Evolutionary conservation across 2,113 vertebrate genomes (phyloP), one percentile per base, ranked within the genome.

Genomic region (Penelope pileata): DNA sequence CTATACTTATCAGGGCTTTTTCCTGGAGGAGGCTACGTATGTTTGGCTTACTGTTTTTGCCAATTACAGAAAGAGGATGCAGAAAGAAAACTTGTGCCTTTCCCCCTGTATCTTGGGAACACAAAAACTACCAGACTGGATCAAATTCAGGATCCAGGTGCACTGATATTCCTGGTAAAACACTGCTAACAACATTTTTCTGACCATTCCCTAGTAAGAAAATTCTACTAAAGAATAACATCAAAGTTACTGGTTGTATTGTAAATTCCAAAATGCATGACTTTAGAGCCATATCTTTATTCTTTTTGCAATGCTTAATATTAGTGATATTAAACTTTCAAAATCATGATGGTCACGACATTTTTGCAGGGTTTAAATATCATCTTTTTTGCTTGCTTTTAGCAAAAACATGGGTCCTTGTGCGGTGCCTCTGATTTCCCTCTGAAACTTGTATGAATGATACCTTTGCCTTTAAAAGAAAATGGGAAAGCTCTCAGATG

Each of bases 31-130:
- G 88, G 8, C 40, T 81, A 86, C 47, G 91, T 91, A 86, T 72
- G 73, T 95, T 90, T 95, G 56, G 47, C 66, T 93, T 83, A 90
- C 85, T 45, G n/a, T n/a, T 94, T 88, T 51, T 86, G 80, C 79
- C 94, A 82, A 90, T 96, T 94, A 90, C 38, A 86, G 63, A 94
- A 91, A 80, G 85, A 93, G 87, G 91, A 94, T 88, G 72, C 22
- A 88, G 68, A 36, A 78, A 67, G 95, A 91, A 86, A 22, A 6
- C 18, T 79, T 43, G 60, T 59, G 75, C 36, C 40, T 94, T 92
- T 94, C 30, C 38, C 70, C 9, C 21, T 4, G 1, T 80, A 74
- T 53, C 51, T 80, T 54, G n/a, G 72, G 40, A 91, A 83, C 68
- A 90, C 14, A 86, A 63, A 67, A 81, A 68, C 40, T 83, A 36